Base-by-base conservation (phyloP, 2,888 invertebrate species). In the Glyphotaelius pellucidus region DNA sequence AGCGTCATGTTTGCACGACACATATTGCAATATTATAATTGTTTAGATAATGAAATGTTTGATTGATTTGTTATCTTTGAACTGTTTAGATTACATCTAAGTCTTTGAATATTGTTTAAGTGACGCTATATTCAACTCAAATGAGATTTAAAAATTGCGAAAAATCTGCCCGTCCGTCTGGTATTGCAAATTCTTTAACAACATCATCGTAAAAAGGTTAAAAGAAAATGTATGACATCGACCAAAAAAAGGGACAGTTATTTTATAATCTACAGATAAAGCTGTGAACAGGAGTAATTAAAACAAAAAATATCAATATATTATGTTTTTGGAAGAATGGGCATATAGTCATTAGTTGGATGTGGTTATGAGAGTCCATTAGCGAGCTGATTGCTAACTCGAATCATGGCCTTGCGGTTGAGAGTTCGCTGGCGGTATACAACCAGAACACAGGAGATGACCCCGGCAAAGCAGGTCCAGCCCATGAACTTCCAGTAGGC, bases 401-500 rank as follows among this genome's bases (percentile, higher is more conserved):
- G 95, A 94, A 97, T 96, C 94, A 97, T 95, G 92, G 97, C 97
- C 94, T 97, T 96, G 93, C 97, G 96, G 94, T 98, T 97, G 11
- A 98, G 95, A 35, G 97, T 97, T 94, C 97, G 96, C 94, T 97
- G 96, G 93, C 98, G 95, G 47, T 97, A 95, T 95, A 97, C 96
- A 0, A 98, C 97, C 92, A 97, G 96, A 81, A 97, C 94, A 89
- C 97, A 97, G 19, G 98, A 98, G 32, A 97, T 94, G 0, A 97
- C 94, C 1, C 97, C 97, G 67, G 97, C 94, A 1, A 97, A 95
- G 94, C 98, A 97, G 95, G 97, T 97, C 94, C 97, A 96, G 90
- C 97, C 96, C 94, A 98, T 97, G 94, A 98, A 98, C 94, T 97
- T 97, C 97, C 98, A 98, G 95, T 98, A 99, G 91, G 97, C 97